These are phyloP conservation scores for Intellagama lesueurii DNA, from an alignment of 2,797 vertebrate species.

Conservation along the genomic window DNA sequence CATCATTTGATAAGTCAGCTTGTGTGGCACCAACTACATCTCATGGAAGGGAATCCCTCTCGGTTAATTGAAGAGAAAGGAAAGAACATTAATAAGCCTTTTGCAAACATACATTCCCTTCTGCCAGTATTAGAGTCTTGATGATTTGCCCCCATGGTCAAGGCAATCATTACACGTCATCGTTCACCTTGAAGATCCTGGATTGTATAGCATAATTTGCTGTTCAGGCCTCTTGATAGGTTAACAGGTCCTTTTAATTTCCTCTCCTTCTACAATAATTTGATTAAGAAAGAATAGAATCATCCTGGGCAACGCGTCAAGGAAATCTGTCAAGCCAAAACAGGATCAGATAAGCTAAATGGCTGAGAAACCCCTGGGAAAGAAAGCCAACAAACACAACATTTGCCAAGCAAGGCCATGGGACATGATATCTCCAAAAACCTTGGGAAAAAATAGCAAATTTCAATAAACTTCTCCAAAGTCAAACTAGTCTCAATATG, in stretches of 20 bases:
- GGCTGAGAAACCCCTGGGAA: neutral
- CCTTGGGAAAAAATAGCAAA: neutral
- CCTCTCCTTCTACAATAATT: conserved; percentile 6
- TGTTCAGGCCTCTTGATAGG: neutral
- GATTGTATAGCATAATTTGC: neutral
- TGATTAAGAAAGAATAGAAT: conserved; percentile 43
- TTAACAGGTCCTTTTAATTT: neutral
- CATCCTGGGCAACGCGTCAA: conserved; percentile 16
- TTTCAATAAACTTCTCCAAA: neutral
- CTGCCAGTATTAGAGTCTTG: conserved; percentile 11
- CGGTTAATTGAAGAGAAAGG: neutral
- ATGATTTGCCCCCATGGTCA: neutral
- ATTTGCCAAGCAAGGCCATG: neutral
- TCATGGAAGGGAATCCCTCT: neutral
- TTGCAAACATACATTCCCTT: neutral
- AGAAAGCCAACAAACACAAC: neutral
- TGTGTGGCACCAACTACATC: neutral
- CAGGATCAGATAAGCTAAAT: neutral
- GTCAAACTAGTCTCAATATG: neutral
- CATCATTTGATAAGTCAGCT: neutral
- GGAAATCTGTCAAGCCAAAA: neutral
- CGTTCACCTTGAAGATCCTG: neutral
- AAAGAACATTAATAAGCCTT: conserved; percentile 8
- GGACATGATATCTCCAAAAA: neutral
- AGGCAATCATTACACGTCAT: neutral